A percentile compares a stretch with the other conserved stretches of the same genome.
Evolutionary conservation across 2,797 vertebrate species (phyloP).

Genomic region (Chaenodraco wilsoni): DNA sequence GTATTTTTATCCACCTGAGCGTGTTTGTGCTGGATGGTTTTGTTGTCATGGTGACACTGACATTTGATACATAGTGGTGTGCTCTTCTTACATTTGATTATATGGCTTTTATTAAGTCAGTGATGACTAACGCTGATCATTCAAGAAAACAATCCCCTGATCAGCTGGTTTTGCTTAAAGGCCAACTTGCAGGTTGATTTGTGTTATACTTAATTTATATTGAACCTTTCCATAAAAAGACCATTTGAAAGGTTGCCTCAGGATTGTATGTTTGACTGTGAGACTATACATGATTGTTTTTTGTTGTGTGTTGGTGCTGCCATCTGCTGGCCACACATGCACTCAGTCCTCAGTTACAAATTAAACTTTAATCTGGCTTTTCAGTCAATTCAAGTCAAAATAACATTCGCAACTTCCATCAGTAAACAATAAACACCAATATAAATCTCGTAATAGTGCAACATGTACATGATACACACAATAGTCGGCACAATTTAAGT

Average conservation of each 20-base stretch:
- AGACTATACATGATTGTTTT: not conserved
- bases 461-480: not conserved
- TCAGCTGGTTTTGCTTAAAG: not conserved
- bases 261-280: not conserved
- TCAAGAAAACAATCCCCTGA: not conserved
- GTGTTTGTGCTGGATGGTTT: conserved; percentile 1
- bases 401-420: conserved; percentile 1
- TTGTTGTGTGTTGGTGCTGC: conserved; percentile 31
- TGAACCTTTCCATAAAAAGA: no score
- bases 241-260: no score
- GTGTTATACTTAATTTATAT: no score
- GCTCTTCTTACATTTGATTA: not conserved
- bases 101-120: not conserved
- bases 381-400: conserved; percentile 21
- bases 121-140: not conserved
- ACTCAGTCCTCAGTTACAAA: conserved; percentile 27
- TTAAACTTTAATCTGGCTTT: conserved; percentile 50
- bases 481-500: conserved; percentile 34
- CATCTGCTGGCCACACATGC: conserved; percentile 68
- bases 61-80: conserved; percentile 17
- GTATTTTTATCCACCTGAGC: conserved; percentile 39
- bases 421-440: conserved; percentile 15
- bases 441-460: not conserved
- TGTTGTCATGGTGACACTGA: conserved; percentile 60
- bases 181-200: no score